Conservation (phyloP, 2,797 vertebrate genomes). For the Sebastes taczanowskii region DNA sequence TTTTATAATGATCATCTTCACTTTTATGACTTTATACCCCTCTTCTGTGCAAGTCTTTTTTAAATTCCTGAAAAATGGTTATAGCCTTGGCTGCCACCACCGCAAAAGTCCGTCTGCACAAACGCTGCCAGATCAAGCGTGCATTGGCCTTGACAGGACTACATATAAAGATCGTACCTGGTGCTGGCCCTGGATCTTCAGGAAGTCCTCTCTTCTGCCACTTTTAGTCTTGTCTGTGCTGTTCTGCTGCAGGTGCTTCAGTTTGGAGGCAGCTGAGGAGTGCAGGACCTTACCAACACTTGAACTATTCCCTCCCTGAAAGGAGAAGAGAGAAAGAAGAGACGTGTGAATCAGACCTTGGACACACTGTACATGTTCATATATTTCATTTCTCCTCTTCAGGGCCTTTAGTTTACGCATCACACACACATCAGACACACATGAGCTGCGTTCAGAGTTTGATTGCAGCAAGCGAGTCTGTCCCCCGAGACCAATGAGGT, state of each 20-base stretch:
- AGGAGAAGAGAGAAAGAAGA: not conserved
- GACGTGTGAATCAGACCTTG: conserved; percentile 11
- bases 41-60: not conserved
- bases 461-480: conserved; percentile 9
- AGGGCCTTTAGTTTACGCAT: conserved; percentile 16
- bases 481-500: conserved; percentile 37
- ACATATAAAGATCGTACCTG: conserved; percentile 67
- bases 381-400: conserved; percentile 32
- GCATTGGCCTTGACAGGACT: not conserved
- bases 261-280: conserved; percentile 86
- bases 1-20: not conserved
- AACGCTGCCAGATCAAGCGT: conserved; percentile 4
- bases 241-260: conserved; percentile 93
- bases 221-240: conserved; percentile 93
- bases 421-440: conserved; percentile 22
- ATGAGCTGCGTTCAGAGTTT: conserved; percentile 14
- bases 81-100: not conserved
- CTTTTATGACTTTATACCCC: not conserved
- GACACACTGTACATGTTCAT: not conserved
- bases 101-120: not conserved
- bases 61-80: not conserved
- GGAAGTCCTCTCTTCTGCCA: conserved; percentile 91
- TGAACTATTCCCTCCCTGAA: conserved; percentile 83
- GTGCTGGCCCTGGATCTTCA: conserved; percentile 92
- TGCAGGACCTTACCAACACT: conserved; percentile 86